Base-by-base conservation (phyloP, 1,140 invertebrate genomes). In the Copidosoma floridanum region DNA sequence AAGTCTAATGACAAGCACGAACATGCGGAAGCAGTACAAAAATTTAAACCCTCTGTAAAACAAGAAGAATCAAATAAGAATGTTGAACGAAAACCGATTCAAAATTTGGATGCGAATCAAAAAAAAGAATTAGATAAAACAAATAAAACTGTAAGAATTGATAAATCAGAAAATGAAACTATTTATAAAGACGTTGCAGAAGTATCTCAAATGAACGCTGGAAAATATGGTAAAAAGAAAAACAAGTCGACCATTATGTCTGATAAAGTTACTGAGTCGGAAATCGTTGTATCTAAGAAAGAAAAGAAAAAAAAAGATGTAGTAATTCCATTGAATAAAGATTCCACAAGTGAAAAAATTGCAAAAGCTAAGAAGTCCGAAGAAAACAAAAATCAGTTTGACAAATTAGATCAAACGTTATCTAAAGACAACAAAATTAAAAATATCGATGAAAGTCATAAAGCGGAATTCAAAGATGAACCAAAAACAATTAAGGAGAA, bases 211-310 rank as follows among this genome's bases (percentile, higher is more conserved):
- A 32, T 32, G 29, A 55, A 37, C 54, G 11, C 32, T 21, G 20
- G 37, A 73, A 65, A 67, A 46, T 29, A 43, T 20, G 46, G 16
- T 12, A 32, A 14, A 61, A 12, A 27, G 14, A 56, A 59, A 51
- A 43, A 46, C 35, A n/a, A n/a, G n/a, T n/a, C n/a, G n/a, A n/a
- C n/a, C n/a, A 62, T 20, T n/a, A 44, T 46, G 56, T 20, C n/a
- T 1, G 12, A 8, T 18, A 29, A 32, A 56, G 16, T 26, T 38
- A 24, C n/a, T 23, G 24, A 51, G 40, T 14, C 12, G 16, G 11
- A 18, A 26, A 40, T 26, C n/a, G 50, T 21, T 2, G 6, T 32
- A 8, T 6, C 6, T 32, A 14, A 38, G 11, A 26, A 57, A 20
- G 20, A 53, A 2, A 38, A 37, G 23, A 54, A 43, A 54, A 46